These are phyloP conservation scores for Oplegnathus fasciatus DNA, from an alignment of 2,113 vertebrate genomes.

Conservation along the genomic window DNA sequence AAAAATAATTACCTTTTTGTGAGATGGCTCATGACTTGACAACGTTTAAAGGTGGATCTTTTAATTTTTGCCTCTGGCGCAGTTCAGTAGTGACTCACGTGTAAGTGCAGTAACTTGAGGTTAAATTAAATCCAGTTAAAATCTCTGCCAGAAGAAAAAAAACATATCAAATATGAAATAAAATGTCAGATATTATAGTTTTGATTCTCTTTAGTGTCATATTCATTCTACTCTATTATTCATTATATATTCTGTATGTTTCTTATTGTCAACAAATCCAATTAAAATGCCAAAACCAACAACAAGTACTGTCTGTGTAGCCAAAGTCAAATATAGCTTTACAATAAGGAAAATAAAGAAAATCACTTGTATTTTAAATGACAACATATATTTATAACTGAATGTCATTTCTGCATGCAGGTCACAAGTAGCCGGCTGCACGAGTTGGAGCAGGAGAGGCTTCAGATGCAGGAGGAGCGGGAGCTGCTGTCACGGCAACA, in stretches of 20 bases:
- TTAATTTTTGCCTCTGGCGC: not conserved
- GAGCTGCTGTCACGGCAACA: conserved; percentile 93
- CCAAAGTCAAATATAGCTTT: not conserved
- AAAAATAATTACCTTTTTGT: conserved; percentile 6
- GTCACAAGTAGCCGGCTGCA: conserved; percentile 90
- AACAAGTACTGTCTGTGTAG: not conserved
- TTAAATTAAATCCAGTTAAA: not conserved
- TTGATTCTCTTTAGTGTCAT: not conserved
- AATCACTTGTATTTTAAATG: not conserved
- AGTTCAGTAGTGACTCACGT: not conserved
- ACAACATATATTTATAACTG: not conserved
- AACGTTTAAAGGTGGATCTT: not conserved
- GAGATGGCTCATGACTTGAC: not conserved
- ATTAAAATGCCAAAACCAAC: not conserved
- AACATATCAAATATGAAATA: not conserved
- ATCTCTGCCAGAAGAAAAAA: not conserved
- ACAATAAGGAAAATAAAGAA: not conserved
- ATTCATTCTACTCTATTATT: not conserved
- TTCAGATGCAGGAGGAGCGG: conserved; percentile 89
- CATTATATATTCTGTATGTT: not conserved
- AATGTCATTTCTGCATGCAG: conserved; percentile 30
- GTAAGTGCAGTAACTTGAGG: not conserved
- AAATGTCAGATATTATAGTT: not conserved
- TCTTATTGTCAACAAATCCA: not conserved
- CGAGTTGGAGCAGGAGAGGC: conserved; percentile 92